Percentiles rank a stretch among this genome's conserved stretches.
These are phyloP conservation scores for Rhadina sibilatrix DNA, from an alignment of 2,113 vertebrate species.

Conservation along the genomic window DNA sequence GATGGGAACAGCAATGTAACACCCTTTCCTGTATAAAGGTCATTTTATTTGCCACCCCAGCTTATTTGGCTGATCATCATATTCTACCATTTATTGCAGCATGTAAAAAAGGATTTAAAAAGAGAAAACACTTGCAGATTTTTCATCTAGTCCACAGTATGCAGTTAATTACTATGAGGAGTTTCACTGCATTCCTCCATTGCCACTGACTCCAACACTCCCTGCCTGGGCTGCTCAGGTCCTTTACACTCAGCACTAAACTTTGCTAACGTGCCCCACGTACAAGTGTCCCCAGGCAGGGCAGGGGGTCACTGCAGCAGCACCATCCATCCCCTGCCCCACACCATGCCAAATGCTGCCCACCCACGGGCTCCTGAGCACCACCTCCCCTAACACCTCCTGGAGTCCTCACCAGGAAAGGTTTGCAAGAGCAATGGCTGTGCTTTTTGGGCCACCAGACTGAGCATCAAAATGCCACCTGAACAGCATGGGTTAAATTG, in stretches of 20 bases:
- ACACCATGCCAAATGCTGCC: accelerated
- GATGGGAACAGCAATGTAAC: background rate
- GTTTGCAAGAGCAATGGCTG: background rate
- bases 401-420: background rate
- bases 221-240: background rate
- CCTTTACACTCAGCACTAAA: background rate
- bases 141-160: accelerated
- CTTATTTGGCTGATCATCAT: background rate
- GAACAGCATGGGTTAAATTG: background rate
- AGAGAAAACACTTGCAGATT: background rate
- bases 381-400: background rate
- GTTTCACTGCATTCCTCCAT: background rate
- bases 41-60: background rate
- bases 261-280: accelerated
- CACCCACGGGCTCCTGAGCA: background rate
- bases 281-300: background rate
- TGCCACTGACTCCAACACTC: background rate
- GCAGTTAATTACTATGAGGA: background rate
- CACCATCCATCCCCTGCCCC: background rate
- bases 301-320: background rate
- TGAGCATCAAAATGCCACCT: background rate
- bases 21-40: background rate
- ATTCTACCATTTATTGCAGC: background rate
- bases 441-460: background rate
- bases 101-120: background rate